A percentile compares a stretch with the other conserved stretches of the same genome.
Conservation (phyloP, 2,888 invertebrate genomes). For the Xestia xanthographa region DNA sequence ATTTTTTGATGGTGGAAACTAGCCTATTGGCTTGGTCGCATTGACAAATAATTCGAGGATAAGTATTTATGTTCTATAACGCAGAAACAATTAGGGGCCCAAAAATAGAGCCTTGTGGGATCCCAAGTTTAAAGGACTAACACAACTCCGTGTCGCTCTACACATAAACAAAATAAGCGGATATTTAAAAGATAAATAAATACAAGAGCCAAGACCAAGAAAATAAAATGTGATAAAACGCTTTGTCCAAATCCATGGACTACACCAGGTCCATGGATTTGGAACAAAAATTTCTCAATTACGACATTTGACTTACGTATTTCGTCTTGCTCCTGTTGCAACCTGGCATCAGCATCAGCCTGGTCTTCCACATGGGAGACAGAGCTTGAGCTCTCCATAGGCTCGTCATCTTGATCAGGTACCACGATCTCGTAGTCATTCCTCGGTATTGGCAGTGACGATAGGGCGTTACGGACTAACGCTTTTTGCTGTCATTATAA, state of each 20-base stretch:
- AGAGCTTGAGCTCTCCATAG: slow-evolving; percentile 65
- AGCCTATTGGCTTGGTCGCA: too few relatives aligned
- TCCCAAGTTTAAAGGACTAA: neutral
- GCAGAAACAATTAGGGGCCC: neutral
- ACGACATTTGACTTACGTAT: slow-evolving; percentile 84
- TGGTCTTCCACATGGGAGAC: slow-evolving; percentile 93
- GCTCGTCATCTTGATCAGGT: slow-evolving; percentile 94
- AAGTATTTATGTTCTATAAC: too few relatives aligned
- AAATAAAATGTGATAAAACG: neutral
- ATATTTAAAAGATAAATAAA: too few relatives aligned
- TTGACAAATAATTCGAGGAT: neutral
- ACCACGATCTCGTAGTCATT: slow-evolving; percentile 99
- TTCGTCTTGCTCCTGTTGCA: slow-evolving; percentile 92
- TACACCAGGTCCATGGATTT: too few relatives aligned
- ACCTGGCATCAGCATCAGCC: slow-evolving; percentile 94
- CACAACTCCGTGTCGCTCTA: too few relatives aligned
- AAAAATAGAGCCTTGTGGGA: slow-evolving; percentile 10
- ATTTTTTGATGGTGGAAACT: too few relatives aligned
- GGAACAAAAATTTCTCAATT: neutral
- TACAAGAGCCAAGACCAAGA: too few relatives aligned
- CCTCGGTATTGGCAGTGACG: slow-evolving; percentile 96
- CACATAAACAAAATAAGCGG: too few relatives aligned
- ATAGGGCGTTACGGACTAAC: slow-evolving; percentile 94
- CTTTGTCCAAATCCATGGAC: neutral
- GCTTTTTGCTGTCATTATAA: slow-evolving; percentile 89